Evolutionary conservation across 2,113 vertebrate species (phyloP).

Genomic region (Rhinolophus sinicus): DNA sequence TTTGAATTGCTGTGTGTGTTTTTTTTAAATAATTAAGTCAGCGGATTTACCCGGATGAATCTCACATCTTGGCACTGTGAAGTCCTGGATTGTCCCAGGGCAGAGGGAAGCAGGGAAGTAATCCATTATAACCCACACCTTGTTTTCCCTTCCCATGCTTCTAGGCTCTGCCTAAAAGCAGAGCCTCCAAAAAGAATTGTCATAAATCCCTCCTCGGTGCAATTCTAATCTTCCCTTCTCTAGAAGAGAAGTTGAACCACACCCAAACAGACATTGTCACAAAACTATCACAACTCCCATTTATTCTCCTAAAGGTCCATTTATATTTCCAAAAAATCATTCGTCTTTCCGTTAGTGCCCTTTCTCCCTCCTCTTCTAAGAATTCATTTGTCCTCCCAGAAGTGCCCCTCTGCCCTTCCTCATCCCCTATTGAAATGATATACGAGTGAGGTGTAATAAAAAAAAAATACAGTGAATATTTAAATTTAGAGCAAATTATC

Average conservation of each 20-base stretch:
- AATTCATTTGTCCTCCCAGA: not conserved
- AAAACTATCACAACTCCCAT: not conserved
- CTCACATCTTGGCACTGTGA: not conserved
- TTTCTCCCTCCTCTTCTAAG: not conserved
- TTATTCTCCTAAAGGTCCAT: not conserved
- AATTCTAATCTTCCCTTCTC: not conserved
- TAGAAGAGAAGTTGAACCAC: not conserved
- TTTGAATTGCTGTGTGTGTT: not conserved
- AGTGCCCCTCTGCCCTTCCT: not conserved
- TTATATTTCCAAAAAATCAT: not conserved
- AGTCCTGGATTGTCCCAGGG: not conserved
- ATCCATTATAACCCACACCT: not conserved
- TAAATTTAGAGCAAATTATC: too few relatives aligned
- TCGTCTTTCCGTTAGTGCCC: not conserved
- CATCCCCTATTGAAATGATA: not conserved
- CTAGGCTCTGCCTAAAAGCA: not conserved
- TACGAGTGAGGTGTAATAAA: not conserved
- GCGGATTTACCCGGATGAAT: not conserved
- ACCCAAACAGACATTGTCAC: not conserved
- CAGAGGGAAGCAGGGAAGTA: not conserved
- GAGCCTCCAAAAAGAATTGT: not conserved
- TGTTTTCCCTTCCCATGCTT: not conserved
- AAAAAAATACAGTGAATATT: too few relatives aligned
- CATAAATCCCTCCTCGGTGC: not conserved
- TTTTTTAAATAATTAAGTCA: not conserved